phyloP scores from a whole-genome alignment of 2,888 invertebrate species.

The Schrankia costaestrigalis region DNA sequence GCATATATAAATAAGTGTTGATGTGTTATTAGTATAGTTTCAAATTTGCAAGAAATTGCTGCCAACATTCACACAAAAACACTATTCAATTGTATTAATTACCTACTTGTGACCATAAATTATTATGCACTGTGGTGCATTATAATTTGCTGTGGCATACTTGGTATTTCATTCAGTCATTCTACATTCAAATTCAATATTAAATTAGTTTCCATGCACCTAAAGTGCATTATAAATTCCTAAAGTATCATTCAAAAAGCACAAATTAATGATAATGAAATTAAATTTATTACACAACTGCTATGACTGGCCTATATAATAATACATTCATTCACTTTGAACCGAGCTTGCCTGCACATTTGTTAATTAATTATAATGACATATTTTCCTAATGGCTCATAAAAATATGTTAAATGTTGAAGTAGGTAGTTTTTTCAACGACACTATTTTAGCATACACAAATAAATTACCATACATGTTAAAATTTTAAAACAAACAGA shows the following conservation, averaged over 20 bases:
- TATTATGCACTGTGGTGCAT: too few relatives aligned
- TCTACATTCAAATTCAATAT: too few relatives aligned
- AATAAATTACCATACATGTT: conserved; percentile 29
- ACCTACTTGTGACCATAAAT: too few relatives aligned
- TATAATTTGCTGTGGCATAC: too few relatives aligned
- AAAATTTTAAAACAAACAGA: conserved; percentile 16
- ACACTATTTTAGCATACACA: conserved; percentile 33
- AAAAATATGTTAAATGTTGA: conserved; percentile 41
- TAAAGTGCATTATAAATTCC: neutral
- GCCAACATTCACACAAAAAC: too few relatives aligned
- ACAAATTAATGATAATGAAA: neutral
- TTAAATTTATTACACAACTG: neutral
- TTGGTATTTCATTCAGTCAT: too few relatives aligned
- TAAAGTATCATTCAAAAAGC: neutral
- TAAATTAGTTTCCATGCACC: too few relatives aligned
- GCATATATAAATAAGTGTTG: too few relatives aligned
- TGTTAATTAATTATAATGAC: conserved; percentile 66
- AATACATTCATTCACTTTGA: conserved; percentile 31
- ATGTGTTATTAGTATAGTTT: too few relatives aligned
- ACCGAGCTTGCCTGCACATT: conserved; percentile 61
- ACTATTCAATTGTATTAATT: too few relatives aligned
- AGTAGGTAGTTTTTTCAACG: conserved; percentile 49
- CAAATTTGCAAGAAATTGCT: too few relatives aligned
- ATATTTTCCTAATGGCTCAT: conserved; percentile 61
- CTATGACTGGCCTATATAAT: conserved; percentile 11